Evolutionary conservation across 2,113 vertebrate genomes (phyloP), one percentile per base, ranked within the genome.

Genomic region (Narcine bancroftii): DNA sequence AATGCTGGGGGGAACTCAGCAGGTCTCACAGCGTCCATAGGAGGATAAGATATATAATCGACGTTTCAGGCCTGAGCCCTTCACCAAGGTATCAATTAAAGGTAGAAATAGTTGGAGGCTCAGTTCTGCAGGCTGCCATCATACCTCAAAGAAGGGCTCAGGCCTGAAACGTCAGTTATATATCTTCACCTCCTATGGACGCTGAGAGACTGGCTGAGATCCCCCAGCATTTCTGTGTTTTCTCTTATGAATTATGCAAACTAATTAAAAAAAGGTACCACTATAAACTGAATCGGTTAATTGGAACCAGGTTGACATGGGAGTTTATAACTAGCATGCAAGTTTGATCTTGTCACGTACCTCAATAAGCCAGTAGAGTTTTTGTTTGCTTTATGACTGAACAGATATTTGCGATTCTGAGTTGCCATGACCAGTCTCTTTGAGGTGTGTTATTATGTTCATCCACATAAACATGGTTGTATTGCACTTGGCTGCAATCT

Each of bases 321-420:
- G 81, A 85, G 45, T 24, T 47, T 83, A 50, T 47, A 33, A 53
- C 11, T 83, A 53, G 1, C 81, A 69, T 29, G n/a, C 2, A 21
- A 24, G n/a, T 87, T 79, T 87, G 81, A 87, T 63, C 81, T 87
- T 60, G 81, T 87, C 33, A 87, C 6, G 81, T n/a, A 60, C 81
- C n/a, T 83, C 60, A 87, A 87, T 63, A 87, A 87, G 81, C 56
- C 56, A 87, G 60, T 60, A 9, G 5, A 29, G 33, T 21, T 36
- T 87, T 13, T 63, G n/a, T 60, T 87, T 87, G 50, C 81, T 36
- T n/a, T 87, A 33, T 60, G 81, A 60, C 81, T 36, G n/a, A 87
- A 21, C 50, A 60, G 53, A 83, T 29, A 36, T 87, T 87, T 60
- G 81, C n/a, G 53, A 33, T 85, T 85, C 33, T 36, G 56, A 87